Evolutionary conservation across 2,797 vertebrate genomes (phyloP).

Genomic region (Sebastiscus albofasciatus): DNA sequence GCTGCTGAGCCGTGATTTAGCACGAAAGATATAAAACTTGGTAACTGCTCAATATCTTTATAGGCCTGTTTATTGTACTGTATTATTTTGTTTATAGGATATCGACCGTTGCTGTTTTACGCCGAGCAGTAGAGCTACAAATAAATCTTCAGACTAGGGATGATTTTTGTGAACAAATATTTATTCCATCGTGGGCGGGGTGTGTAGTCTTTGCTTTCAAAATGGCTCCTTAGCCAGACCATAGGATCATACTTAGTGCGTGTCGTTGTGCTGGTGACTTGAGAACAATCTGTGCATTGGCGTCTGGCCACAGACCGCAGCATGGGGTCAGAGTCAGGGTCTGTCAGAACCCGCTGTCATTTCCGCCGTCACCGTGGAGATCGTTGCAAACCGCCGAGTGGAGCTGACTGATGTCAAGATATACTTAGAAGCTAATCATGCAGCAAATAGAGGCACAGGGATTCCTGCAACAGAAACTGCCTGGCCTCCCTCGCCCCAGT

Average conservation of each 20-base stretch:
- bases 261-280: constrained; percentile 50
- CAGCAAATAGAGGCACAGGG: constrained; percentile 74
- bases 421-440: constrained; percentile 80
- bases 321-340: constrained; percentile 60
- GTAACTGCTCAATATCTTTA: constrained; percentile 68
- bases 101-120: constrained; percentile 59
- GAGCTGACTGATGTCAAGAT: constrained; percentile 75
- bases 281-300: constrained; percentile 63
- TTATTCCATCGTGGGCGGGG: constrained; percentile 35
- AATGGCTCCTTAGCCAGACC: constrained; percentile 47
- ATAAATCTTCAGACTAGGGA: constrained; percentile 57
- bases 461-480: constrained; percentile 64
- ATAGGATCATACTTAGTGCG: constrained; percentile 25
- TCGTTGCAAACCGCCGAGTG: constrained; percentile 57
- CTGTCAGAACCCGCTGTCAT: constrained; percentile 70
- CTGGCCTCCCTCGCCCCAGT: constrained; percentile 50
- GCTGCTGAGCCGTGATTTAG: constrained; percentile 58
- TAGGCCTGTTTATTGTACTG: constrained; percentile 50
- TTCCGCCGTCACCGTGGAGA: constrained; percentile 61
- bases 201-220: constrained; percentile 44
- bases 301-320: constrained; percentile 47
- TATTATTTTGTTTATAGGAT: constrained; percentile 64
- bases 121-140: constrained; percentile 5
- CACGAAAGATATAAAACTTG: constrained; percentile 54
- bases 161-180: constrained; percentile 48